Conservation (phyloP, 2,888 invertebrate genomes). For the Himalopsyche japonica region DNA sequence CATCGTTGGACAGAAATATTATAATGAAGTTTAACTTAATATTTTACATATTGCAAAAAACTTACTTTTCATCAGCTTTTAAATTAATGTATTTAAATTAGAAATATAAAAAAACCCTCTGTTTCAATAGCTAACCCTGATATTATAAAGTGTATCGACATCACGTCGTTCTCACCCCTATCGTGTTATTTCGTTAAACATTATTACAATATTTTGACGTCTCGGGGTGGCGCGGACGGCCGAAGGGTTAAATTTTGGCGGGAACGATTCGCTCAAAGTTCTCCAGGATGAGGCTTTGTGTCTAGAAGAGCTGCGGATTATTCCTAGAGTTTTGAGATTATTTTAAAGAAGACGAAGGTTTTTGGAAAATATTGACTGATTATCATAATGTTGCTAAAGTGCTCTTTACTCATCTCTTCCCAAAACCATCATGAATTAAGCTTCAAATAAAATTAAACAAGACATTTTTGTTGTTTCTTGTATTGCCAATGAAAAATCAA, state of each 20-base stretch:
- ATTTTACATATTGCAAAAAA: too few species aligned
- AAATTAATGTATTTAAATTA: too few species aligned
- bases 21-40: too few species aligned
- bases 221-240: background rate
- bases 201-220: conserved; percentile 27
- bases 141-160: conserved; percentile 15
- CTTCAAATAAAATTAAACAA: too few species aligned
- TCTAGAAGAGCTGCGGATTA: conserved; percentile 22
- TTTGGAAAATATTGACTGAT: conserved; percentile 14
- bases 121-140: background rate
- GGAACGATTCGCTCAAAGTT: conserved; percentile 17
- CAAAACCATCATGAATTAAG: too few species aligned
- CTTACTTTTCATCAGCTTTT: too few species aligned
- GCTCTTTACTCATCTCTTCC: too few species aligned
- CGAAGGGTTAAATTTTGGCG: conserved; percentile 23
- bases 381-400: background rate
- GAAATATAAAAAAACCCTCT: too few species aligned
- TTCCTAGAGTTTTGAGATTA: conserved; percentile 22
- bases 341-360: conserved; percentile 18
- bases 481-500: too few species aligned
- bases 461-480: too few species aligned
- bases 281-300: conserved; percentile 22
- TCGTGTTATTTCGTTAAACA: conserved; percentile 27
- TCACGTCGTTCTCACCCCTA: background rate
- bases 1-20: too few species aligned